Base-by-base conservation (phyloP, 2,113 vertebrate genomes). In the Aplodontia rufa region DNA sequence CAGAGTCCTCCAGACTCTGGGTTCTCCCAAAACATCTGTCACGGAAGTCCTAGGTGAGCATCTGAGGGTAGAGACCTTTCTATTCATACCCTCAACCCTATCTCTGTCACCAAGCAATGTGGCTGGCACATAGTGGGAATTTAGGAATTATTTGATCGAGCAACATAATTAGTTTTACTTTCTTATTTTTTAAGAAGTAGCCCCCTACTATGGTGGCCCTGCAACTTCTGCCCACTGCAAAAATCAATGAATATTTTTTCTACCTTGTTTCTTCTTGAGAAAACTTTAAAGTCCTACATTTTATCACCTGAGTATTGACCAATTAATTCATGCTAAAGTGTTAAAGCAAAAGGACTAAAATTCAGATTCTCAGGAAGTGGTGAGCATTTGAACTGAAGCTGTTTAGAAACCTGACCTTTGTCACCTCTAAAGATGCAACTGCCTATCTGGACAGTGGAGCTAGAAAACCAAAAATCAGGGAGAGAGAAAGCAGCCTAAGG, bases 331-430 rank as follows among this genome's bases (percentile, higher is more conserved):
- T 58, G 62, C 64, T 79, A 11, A 85, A 87, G 40, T 79, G 51
- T 72, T 91, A 78, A 88, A 81, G 62, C 82, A 55, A 90, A 90
- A 88, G 40, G 62, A 17, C 47, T 74, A 19, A 75, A 76, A 91
- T 86, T 51, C 79, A 89, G 92, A 49, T 64, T 89, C 20, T 88
- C 79, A 66, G 62, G 40, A 93, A 84, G 3, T 49, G 37, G 32
- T 37, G 19, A 91, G 72, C 72, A 32, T 86, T 80, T 93, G 42
- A 82, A 81, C 28, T 8, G 13, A 84, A 35, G 37, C 72, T 42
- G 2, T 90, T 71, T 96, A 82, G 80, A 95, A 90, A 88, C 35
- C 16, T 30, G 94, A 28, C 40, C 71, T 91, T 76, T 87, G 53
- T 93, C 79, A 76, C 88, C 62, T 78, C 76, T 85, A 47, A 93